phyloP scores from a whole-genome alignment of 92 coral and sea anemone genomes.

The Parazoanthus atlanticus region DNA sequence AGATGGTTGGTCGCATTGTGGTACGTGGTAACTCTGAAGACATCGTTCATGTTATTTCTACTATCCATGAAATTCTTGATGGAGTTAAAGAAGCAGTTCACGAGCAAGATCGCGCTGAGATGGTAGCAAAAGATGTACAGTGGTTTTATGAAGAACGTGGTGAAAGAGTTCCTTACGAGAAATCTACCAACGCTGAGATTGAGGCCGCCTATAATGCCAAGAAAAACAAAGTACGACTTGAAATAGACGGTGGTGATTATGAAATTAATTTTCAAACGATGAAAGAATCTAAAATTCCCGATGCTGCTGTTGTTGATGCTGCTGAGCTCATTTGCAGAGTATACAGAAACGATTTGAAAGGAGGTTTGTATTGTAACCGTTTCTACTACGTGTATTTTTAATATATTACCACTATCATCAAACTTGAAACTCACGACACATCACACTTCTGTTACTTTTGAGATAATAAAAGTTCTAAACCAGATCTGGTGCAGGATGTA shows the following conservation, averaged over 20 bases:
- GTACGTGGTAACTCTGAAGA: conserved; percentile 45
- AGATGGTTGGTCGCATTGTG: conserved; percentile 34
- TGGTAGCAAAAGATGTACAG: conserved; percentile 43
- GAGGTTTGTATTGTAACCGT: neutral
- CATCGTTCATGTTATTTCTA: conserved; percentile 7
- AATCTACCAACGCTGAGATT: conserved; percentile 25
- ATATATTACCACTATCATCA: too few species aligned
- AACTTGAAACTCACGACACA: too few species aligned
- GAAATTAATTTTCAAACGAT: conserved; percentile 22
- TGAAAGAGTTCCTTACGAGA: conserved; percentile 13
- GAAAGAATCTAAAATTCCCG: neutral
- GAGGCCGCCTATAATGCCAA: conserved; percentile 29
- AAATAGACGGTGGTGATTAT: neutral
- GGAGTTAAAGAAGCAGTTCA: conserved; percentile 32
- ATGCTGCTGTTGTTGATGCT: neutral
- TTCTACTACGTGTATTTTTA: too few species aligned
- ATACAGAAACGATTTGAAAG: conserved; percentile 1
- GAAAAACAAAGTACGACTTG: neutral
- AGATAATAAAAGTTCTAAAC: too few species aligned
- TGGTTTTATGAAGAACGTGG: conserved; percentile 39
- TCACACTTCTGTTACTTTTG: too few species aligned
- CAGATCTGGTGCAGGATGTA: too few species aligned
- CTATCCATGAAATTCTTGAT: conserved; percentile 42
- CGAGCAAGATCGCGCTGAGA: conserved; percentile 44
- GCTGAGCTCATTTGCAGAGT: neutral